These are phyloP conservation scores for Diploscapter pachys DNA, from an alignment of 1,140 invertebrate genomes.

Conservation along the genomic window DNA sequence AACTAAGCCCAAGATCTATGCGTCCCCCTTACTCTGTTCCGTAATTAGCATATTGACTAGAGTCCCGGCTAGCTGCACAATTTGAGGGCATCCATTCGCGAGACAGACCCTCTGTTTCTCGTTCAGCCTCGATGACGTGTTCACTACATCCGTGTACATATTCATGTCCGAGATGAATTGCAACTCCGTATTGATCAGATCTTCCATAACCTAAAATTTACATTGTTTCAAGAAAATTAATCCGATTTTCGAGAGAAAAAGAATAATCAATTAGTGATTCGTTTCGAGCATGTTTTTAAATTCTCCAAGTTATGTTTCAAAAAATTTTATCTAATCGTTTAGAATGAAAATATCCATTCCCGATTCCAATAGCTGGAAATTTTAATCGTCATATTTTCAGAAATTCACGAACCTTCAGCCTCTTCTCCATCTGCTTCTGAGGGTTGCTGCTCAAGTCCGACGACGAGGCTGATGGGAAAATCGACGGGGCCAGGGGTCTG, in stretches of 20 bases:
- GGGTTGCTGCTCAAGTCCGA: not conserved
- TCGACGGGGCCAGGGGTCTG: too few relatives aligned
- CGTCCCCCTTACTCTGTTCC: slow-evolving; percentile 16
- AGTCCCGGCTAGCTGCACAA: slow-evolving; percentile 31
- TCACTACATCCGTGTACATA: slow-evolving; percentile 41
- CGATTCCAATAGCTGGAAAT: too few relatives aligned
- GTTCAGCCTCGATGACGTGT: slow-evolving; percentile 25
- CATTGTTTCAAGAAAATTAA: too few relatives aligned
- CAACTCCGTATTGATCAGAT: slow-evolving; percentile 45
- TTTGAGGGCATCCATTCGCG: slow-evolving; percentile 42
- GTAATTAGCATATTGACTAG: slow-evolving; percentile 19
- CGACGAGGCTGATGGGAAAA: not conserved
- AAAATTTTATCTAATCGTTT: too few relatives aligned
- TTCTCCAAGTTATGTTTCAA: too few relatives aligned
- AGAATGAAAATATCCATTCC: too few relatives aligned
- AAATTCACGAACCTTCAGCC: not conserved
- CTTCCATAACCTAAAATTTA: slow-evolving; percentile 25
- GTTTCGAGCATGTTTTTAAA: too few relatives aligned
- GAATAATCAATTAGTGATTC: too few relatives aligned
- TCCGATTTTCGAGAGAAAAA: too few relatives aligned
- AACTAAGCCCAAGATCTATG: slow-evolving; percentile 5
- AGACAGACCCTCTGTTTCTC: slow-evolving; percentile 42
- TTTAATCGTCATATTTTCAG: too few relatives aligned
- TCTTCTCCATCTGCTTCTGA: not conserved
- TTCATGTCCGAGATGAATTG: slow-evolving; percentile 44